Conservation (phyloP, 1,140 invertebrate species). For the Thaumatotibia leucotreta region DNA sequence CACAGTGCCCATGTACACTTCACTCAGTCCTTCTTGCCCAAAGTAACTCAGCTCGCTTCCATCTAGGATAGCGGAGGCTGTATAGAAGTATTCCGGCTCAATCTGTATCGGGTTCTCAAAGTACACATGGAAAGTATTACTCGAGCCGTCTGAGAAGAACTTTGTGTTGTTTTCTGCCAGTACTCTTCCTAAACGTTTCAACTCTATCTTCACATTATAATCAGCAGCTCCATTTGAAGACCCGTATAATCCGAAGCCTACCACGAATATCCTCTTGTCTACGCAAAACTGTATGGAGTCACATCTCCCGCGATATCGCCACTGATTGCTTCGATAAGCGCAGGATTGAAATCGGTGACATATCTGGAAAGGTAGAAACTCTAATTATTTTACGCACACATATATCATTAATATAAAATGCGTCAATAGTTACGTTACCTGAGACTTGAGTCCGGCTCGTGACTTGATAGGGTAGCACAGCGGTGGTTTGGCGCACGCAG, state of each 20-base stretch:
- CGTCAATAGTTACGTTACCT: slow-evolving; percentile 76
- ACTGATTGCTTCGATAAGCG: slow-evolving; percentile 97
- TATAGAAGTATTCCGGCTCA: slow-evolving; percentile 94
- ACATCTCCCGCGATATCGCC: slow-evolving; percentile 93
- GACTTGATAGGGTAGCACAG: slow-evolving; percentile 89
- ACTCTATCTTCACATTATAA: slow-evolving; percentile 93
- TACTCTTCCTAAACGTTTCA: slow-evolving; percentile 90
- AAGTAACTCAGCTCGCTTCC: slow-evolving; percentile 95
- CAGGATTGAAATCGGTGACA: slow-evolving; percentile 97
- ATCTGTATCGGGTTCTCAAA: slow-evolving; percentile 95
- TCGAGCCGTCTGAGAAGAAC: slow-evolving; percentile 95
- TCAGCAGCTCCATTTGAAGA: slow-evolving; percentile 94
- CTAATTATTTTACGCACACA: slow-evolving; percentile 15
- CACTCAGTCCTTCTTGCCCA: slow-evolving; percentile 95
- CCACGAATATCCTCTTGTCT: slow-evolving; percentile 93
- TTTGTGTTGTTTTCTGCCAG: slow-evolving; percentile 93
- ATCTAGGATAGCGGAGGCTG: slow-evolving; percentile 92
- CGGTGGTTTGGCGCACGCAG: slow-evolving; percentile 88
- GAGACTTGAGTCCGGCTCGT: slow-evolving; percentile 90
- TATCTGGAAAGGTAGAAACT: slow-evolving; percentile 77
- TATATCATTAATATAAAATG: neutral
- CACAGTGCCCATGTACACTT: slow-evolving; percentile 91
- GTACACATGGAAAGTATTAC: slow-evolving; percentile 95
- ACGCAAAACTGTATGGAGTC: slow-evolving; percentile 96
- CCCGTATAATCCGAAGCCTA: slow-evolving; percentile 94